Percentiles rank a stretch among this genome's conserved stretches.
These are phyloP conservation scores for Ptilodon capucinus DNA, from an alignment of 2,888 invertebrate species.

Conservation along the genomic window DNA sequence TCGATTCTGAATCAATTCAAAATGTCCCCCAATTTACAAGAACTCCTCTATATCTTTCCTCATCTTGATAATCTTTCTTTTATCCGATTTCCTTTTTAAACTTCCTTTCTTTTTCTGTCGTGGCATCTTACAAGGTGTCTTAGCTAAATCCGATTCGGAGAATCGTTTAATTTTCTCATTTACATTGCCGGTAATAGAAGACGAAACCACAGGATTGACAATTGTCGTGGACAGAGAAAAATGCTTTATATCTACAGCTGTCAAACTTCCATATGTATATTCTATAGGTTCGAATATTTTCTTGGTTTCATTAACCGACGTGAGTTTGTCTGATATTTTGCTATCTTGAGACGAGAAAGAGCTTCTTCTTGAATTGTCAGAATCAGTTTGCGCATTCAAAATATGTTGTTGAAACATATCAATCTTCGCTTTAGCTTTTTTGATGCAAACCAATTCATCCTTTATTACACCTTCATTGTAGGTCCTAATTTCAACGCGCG, in stretches of 20 bases:
- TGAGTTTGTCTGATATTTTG: slow-evolving; percentile 38
- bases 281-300: slow-evolving; percentile 61
- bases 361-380: slow-evolving; percentile 65
- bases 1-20: not conserved
- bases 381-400: slow-evolving; percentile 64
- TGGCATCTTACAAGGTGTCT: slow-evolving; percentile 53
- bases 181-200: slow-evolving; percentile 63
- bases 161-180: slow-evolving; percentile 75
- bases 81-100: slow-evolving; percentile 61
- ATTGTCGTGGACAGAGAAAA: slow-evolving; percentile 41
- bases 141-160: slow-evolving; percentile 45
- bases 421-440: slow-evolving; percentile 73
- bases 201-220: slow-evolving; percentile 47
- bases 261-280: slow-evolving; percentile 46
- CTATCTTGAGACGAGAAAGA: slow-evolving; percentile 62
- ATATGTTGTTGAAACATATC: slow-evolving; percentile 79
- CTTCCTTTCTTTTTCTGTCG: slow-evolving; percentile 61
- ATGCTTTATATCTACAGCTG: slow-evolving; percentile 50
- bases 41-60: slow-evolving; percentile 71
- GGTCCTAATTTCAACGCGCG: slow-evolving; percentile 71
- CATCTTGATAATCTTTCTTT: slow-evolving; percentile 62
- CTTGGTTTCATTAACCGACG: slow-evolving; percentile 59
- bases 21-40: slow-evolving; percentile 40
- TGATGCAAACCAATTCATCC: slow-evolving; percentile 69
- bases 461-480: slow-evolving; percentile 67